Evolutionary conservation across 2,888 invertebrate species (phyloP), one percentile per base, ranked within the genome.

Genomic region (Patella ulyssiponensis): DNA sequence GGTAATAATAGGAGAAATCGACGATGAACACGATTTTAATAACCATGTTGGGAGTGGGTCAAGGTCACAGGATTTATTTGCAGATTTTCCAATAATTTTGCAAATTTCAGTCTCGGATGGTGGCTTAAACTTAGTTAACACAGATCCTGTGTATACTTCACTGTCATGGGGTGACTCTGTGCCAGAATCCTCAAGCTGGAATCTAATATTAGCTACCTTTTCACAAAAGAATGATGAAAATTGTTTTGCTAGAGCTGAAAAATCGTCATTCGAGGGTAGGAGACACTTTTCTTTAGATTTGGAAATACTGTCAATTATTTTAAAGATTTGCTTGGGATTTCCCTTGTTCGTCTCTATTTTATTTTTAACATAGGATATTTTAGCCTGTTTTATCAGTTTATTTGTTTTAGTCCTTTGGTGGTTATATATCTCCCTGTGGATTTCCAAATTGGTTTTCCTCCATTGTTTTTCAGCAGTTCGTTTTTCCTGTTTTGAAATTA

Each of bases 391-490:
- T 64, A 64, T n/a, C 20, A 20, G n/a, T 4, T n/a, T 20, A 64
- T 64, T 64, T 7, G 58, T 64, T 20, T 64, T 20, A n/a, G 58
- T 64, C 58, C 58, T n/a, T 9, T 20, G n/a, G 11, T 9, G 58
- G 20, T 64, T 64, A 54, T 54, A 15, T 54, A 20, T 64, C 58
- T n/a, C 2, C 27, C 27, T 27, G 58, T 64, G 58, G 58, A 64
- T 64, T 64, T 64, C 58, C 20, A 64, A 64, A 9, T 64, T 64
- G 11, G n/a, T 64, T 64, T 64, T 64, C 11, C 58, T 64, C 58
- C 58, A 64, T n/a, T 20, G n/a, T 64, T 64, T 64, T n/a, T 64
- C 58, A n/a, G 58, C 58, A 64, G 58, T 20, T 64, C 58, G 58
- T 64, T 64, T 64, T 64, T 64, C n/a, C n/a, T 20, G 58, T 64